Evolutionary conservation across 1,140 invertebrate species (phyloP).

Genomic region (Macrocentrus cingulum): DNA sequence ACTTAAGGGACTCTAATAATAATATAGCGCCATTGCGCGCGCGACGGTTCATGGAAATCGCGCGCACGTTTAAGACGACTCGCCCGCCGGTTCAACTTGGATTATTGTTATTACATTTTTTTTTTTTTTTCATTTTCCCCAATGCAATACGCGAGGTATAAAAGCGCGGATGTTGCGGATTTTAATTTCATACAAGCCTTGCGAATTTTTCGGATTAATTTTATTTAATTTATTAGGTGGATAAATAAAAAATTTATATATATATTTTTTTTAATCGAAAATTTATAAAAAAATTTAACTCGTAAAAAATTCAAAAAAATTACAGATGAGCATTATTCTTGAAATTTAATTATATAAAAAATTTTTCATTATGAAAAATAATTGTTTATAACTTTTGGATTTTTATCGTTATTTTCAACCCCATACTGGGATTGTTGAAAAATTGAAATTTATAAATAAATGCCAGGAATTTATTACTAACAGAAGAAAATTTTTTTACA

Average conservation of each 20-base stretch:
- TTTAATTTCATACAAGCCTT: conserved; percentile 8
- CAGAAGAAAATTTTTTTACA: no score
- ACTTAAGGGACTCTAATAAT: conserved; percentile 62
- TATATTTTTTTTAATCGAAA: not conserved
- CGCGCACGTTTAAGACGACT: conserved; percentile 27
- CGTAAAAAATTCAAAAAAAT: no score
- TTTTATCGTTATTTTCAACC: no score
- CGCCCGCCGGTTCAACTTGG: conserved; percentile 23
- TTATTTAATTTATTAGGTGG: not conserved
- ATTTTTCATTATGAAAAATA: no score
- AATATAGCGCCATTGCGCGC: conserved; percentile 55
- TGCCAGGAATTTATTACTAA: no score
- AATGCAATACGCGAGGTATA: no score
- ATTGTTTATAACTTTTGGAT: no score
- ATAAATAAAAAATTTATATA: not conserved
- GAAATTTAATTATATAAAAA: no score
- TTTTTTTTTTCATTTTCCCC: not conserved
- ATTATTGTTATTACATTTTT: conserved; percentile 23
- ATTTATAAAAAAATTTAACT: no score
- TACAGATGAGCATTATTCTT: no score
- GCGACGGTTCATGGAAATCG: conserved; percentile 47
- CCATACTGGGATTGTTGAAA: no score
- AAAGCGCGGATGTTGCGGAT: conserved; percentile 6
- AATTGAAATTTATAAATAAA: no score
- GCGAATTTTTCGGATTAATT: not conserved